Evolutionary conservation across 2,113 vertebrate genomes (phyloP).

Genomic region (Prietella phreatophila): DNA sequence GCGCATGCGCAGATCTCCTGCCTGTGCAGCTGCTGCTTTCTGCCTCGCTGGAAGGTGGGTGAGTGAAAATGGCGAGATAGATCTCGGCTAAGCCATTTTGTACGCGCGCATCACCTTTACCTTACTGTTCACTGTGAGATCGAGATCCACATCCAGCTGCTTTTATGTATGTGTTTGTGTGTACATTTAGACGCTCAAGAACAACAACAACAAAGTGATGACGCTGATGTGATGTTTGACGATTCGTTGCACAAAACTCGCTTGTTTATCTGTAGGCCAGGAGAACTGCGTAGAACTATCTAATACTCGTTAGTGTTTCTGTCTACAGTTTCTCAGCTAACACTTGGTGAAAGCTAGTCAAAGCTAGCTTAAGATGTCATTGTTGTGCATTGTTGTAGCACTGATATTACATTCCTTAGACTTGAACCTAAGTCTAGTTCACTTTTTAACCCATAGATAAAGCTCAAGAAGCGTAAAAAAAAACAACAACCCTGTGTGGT

Average conservation of each 20-base stretch:
- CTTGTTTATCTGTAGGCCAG: background rate
- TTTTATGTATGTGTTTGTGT: background rate
- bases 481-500: background rate
- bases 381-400: background rate
- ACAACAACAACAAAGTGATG: background rate
- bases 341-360: background rate
- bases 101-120: background rate
- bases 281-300: background rate
- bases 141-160: background rate
- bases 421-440: background rate
- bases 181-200: background rate
- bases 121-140: background rate
- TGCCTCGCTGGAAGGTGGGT: constrained; percentile 67
- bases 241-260: background rate
- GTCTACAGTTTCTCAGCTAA: too few species aligned
- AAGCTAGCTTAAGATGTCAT: background rate
- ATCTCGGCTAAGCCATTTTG: background rate
- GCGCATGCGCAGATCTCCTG: constrained; percentile 67
- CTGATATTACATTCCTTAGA: background rate
- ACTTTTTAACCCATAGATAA: background rate
- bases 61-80: constrained; percentile 39
- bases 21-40: constrained; percentile 64
- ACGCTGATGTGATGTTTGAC: constrained; percentile 22
- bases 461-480: background rate
- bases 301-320: background rate